phyloP scores from a whole-genome alignment of 2,113 vertebrate species.

The Neopipo cinnamomea region DNA sequence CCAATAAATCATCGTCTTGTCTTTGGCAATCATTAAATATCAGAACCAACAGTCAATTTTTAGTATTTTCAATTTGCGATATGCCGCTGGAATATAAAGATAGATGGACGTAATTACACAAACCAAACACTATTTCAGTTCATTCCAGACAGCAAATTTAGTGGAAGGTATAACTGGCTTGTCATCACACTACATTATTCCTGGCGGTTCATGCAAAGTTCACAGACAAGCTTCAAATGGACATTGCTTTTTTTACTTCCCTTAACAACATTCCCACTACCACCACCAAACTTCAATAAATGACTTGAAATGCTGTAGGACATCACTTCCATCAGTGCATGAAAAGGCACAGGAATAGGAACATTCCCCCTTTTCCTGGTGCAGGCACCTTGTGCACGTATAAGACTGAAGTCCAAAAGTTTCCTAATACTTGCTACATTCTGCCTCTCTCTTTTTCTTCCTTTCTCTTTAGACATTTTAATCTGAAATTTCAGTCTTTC shows the following conservation, averaged over 20 bases:
- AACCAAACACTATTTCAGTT: slow-evolving; percentile 99
- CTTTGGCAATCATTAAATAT: slow-evolving; percentile 99
- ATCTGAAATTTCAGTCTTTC: neutral
- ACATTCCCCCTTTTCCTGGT: neutral
- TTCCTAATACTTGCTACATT: neutral
- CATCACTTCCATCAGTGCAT: slow-evolving; percentile 69
- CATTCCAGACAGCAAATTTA: slow-evolving; percentile 98
- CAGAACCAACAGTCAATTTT: slow-evolving; percentile 99
- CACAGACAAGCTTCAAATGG: slow-evolving; percentile 93
- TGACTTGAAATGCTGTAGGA: slow-evolving; percentile 67
- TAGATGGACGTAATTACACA: slow-evolving; percentile 99
- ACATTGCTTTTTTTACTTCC: slow-evolving; percentile 79
- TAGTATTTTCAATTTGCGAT: slow-evolving; percentile 99
- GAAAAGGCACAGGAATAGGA: slow-evolving; percentile 67
- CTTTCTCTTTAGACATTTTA: neutral
- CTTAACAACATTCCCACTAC: slow-evolving; percentile 63
- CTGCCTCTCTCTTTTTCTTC: neutral
- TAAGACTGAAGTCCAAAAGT: neutral
- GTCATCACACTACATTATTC: slow-evolving; percentile 98
- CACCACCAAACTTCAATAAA: slow-evolving; percentile 80
- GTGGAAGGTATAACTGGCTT: slow-evolving; percentile 97
- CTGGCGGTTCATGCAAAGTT: slow-evolving; percentile 99
- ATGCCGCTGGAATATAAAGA: slow-evolving; percentile 99
- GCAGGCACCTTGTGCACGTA: neutral
- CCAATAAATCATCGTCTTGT: slow-evolving; percentile 98